Evolutionary conservation across 2,113 vertebrate species (phyloP), one percentile per base, ranked within the genome.

Genomic region (Scytalopus superciliaris): DNA sequence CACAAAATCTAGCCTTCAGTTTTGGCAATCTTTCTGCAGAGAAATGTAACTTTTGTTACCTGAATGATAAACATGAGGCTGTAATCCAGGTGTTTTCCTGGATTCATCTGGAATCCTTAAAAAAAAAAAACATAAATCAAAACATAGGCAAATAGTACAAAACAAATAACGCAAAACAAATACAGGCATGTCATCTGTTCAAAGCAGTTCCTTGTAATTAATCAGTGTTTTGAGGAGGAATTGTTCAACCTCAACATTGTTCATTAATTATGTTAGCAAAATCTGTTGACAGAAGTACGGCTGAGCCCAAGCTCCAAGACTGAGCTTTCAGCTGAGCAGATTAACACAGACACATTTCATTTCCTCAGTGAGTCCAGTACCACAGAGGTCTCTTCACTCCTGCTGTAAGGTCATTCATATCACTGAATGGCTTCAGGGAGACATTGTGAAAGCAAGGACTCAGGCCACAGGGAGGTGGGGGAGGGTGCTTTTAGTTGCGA

Each of bases 241-340:
- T 92, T 93, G 76, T 89, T 95, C 86, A 87, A 74, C 62, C 42
- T 87, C 35, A 7, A 33, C 74, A 64, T 76, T 87, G 81, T 94
- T 94, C n/a, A 11, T 92, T 94, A 92, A 91, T 91, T 94, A 72
- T 87, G 56, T 81, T 81, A 70, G 56, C 50, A n/a, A 94, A 92
- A 68, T 96, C 68, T 88, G 53, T 92, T 92, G 91, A 87, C 77
- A 91, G 57, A 94, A 57, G 50, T 74, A 44, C 1, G 50, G 25
- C 85, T 90, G 68, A 92, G 14, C 69, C 52, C 35, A 44, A 66
- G n/a, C 44, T 88, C 50, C 42, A 76, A 63, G 42, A 15, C 47
- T 35, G 93, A 92, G 84, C 66, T 84, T 89, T 94, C 1, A 2
- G 24, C 64, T 0, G 8, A 84, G 35, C 60, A 76, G 73, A 89